These are phyloP conservation scores for Conchocele bisecta DNA, from an alignment of 2,888 invertebrate genomes.

Conservation along the genomic window DNA sequence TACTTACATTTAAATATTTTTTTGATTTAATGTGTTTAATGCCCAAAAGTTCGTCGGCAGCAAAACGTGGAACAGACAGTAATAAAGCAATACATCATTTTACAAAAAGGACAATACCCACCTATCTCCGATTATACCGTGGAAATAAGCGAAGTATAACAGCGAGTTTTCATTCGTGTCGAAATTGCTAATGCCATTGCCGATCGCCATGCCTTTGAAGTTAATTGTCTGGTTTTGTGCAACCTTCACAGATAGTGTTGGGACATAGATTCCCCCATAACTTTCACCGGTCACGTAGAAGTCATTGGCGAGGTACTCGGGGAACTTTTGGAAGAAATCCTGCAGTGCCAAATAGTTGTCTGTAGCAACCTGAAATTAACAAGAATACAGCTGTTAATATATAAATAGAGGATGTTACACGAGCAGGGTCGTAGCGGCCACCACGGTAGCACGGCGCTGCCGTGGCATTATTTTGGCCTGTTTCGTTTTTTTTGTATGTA, in stretches of 20 bases:
- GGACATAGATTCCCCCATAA: conserved; percentile 84
- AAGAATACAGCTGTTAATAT: too few species aligned
- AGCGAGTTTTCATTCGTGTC: conserved; percentile 78
- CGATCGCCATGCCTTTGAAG: conserved; percentile 83
- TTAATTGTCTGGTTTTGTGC: conserved; percentile 78
- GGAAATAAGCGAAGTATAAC: conserved; percentile 82
- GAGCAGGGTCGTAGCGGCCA: too few species aligned
- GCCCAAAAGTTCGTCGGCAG: too few species aligned
- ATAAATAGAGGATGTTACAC: too few species aligned
- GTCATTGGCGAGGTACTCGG: conserved; percentile 82
- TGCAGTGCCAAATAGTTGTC: conserved; percentile 84
- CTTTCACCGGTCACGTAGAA: conserved; percentile 84
- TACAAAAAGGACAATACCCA: too few species aligned
- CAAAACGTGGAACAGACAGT: too few species aligned
- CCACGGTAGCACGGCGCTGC: too few species aligned
- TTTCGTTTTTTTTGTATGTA: too few species aligned
- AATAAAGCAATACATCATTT: too few species aligned
- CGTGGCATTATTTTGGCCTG: too few species aligned
- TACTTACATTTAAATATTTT: too few species aligned
- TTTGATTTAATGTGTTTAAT: too few species aligned
- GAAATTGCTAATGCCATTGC: conserved; percentile 83
- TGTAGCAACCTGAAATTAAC: conserved; percentile 77
- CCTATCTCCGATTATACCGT: conserved; percentile 81
- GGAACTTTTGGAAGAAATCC: conserved; percentile 83
- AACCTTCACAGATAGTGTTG: conserved; percentile 82